Evolutionary conservation across 1,140 invertebrate species (phyloP).

Genomic region (Myzus persicae): DNA sequence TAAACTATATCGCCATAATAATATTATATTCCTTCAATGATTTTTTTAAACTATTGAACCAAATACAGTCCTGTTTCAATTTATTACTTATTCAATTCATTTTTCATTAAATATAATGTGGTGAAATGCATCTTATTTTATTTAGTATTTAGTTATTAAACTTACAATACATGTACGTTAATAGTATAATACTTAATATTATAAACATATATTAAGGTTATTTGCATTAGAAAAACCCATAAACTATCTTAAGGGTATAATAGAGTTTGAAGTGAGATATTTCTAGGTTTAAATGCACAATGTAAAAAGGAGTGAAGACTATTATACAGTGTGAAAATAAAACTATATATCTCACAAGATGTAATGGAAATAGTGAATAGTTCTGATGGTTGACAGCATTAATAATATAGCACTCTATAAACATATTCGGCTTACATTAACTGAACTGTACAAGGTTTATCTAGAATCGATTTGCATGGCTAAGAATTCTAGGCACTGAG

Average conservation of each 20-base stretch:
- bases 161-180: too few relatives aligned
- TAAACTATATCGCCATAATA: too few relatives aligned
- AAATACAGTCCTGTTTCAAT: too few relatives aligned
- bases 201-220: too few relatives aligned
- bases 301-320: neutral
- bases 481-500: neutral
- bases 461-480: neutral
- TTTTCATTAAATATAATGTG: too few relatives aligned
- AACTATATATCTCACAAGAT: neutral
- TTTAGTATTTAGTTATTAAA: too few relatives aligned
- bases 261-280: neutral
- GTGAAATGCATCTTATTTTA: too few relatives aligned
- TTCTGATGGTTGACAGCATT: neutral
- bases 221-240: neutral
- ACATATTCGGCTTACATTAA: neutral
- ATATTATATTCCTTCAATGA: too few relatives aligned
- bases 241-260: neutral
- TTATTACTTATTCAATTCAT: too few relatives aligned
- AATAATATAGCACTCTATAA: constrained; percentile 4
- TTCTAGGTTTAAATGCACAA: neutral
- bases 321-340: neutral
- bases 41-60: too few relatives aligned
- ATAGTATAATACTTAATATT: too few relatives aligned
- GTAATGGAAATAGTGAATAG: neutral
- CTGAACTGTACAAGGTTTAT: neutral